Evolutionary conservation across 2,113 vertebrate species (phyloP).

Genomic region (Gadus chalcogrammus): DNA sequence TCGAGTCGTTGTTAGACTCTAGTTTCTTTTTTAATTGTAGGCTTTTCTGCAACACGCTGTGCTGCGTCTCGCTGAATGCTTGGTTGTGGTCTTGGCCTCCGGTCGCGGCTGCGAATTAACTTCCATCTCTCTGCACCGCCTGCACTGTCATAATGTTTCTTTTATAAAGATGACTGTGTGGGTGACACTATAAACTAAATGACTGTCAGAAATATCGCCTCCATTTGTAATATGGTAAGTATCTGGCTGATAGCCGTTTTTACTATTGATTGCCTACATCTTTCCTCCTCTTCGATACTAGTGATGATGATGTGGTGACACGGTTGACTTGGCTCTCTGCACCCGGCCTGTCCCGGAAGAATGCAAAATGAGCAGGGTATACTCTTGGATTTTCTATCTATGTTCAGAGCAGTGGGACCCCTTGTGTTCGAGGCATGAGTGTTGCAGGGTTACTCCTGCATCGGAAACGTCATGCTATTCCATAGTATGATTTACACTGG

Average conservation of each 20-base stretch:
- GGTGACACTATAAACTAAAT: conserved; percentile 93
- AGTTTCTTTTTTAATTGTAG: conserved; percentile 1
- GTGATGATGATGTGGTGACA: conserved; percentile 11
- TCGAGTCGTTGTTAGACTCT: background rate
- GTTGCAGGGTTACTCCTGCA: too few species aligned
- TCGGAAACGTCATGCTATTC: too few species aligned
- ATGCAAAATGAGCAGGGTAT: too few species aligned
- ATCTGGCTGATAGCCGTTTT: conserved; percentile 20
- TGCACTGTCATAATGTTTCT: conserved; percentile 74
- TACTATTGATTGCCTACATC: conserved; percentile 34
- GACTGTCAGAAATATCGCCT: conserved; percentile 99
- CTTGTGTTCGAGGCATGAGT: too few species aligned
- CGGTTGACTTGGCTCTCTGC: background rate
- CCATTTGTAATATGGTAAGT: conserved; percentile 99
- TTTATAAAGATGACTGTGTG: conserved; percentile 88
- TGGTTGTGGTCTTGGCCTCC: background rate
- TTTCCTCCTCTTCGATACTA: conserved; percentile 25
- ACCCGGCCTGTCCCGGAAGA: too few species aligned
- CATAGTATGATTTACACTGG: too few species aligned
- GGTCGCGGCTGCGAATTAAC: conserved; percentile 55
- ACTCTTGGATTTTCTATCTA: too few species aligned
- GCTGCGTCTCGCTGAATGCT: too few species aligned
- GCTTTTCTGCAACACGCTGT: too few species aligned
- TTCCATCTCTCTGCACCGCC: conserved; percentile 39
- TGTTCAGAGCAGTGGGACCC: too few species aligned